A percentile compares a stretch with the other conserved stretches of the same genome.
phyloP scores from a whole-genome alignment of 2,113 vertebrate genomes.

The Tylochromis polylepis region DNA sequence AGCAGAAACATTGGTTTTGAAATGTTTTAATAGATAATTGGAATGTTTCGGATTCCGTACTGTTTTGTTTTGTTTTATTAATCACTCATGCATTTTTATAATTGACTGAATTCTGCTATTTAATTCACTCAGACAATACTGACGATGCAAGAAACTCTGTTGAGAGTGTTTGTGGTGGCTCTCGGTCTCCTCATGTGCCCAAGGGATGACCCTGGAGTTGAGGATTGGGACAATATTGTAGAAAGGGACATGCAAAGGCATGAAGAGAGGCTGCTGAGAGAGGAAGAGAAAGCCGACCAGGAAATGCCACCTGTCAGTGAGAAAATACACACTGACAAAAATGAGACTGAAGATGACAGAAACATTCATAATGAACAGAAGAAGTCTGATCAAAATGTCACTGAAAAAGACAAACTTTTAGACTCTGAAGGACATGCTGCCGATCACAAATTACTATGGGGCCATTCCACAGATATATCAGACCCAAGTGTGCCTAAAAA shows the following conservation, averaged over 20 bases:
- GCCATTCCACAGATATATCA: background rate
- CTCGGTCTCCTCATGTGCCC: constrained; percentile 50
- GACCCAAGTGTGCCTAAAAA: background rate
- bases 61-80: background rate
- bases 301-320: background rate
- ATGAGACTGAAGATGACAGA: background rate
- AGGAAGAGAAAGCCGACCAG: constrained; percentile 17
- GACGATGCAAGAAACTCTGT: constrained; percentile 63
- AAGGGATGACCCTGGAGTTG: constrained; percentile 29
- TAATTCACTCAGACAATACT: background rate
- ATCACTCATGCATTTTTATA: background rate
- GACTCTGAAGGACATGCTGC: background rate
- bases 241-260: background rate
- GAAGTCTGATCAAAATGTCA: background rate
- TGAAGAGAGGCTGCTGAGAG: constrained; percentile 14
- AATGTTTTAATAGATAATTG: background rate
- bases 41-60: fast-evolving
- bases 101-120: background rate
- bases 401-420: background rate
- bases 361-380: background rate
- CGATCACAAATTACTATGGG: background rate
- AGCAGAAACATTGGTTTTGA: background rate
- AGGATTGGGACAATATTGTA: constrained; percentile 32
- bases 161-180: constrained; percentile 53
- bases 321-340: background rate